Evolutionary conservation across 2,888 invertebrate genomes (phyloP).

Genomic region (Stenoptilia bipunctidactyla): DNA sequence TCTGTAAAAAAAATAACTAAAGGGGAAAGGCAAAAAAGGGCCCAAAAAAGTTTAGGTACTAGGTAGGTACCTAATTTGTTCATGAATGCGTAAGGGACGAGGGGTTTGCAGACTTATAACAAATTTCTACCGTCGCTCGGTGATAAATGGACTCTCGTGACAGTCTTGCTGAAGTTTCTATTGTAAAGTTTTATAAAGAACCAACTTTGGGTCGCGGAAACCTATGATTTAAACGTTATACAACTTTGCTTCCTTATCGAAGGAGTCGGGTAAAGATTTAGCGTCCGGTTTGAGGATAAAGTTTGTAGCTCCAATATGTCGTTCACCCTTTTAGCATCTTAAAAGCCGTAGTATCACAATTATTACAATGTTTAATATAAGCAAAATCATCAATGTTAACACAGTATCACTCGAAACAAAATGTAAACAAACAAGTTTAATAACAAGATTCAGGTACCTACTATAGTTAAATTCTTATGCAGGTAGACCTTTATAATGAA

Average conservation of each 20-base stretch:
- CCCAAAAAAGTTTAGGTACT: too few relatives aligned
- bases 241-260: neutral
- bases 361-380: too few relatives aligned
- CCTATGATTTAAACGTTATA: neutral
- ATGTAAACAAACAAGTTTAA: neutral
- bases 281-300: too few relatives aligned
- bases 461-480: conserved; percentile 1
- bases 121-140: conserved; percentile 33
- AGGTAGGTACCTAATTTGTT: too few relatives aligned
- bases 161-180: conserved; percentile 5
- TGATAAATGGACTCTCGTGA: conserved; percentile 28
- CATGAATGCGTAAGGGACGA: conserved; percentile 29
- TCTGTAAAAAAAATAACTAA: neutral
- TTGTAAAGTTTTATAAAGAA: neutral
- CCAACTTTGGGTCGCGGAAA: conserved; percentile 1
- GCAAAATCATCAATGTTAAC: too few relatives aligned
- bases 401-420: too few relatives aligned
- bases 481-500: too few relatives aligned
- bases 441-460: neutral
- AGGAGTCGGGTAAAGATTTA: too few relatives aligned
- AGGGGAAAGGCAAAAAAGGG: neutral
- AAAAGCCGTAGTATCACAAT: too few relatives aligned
- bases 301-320: too few relatives aligned
- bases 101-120: conserved; percentile 37
- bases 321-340: too few relatives aligned